Conservation (phyloP, 1,140 invertebrate genomes). For the Pseudomyrmex cubaensis region DNA sequence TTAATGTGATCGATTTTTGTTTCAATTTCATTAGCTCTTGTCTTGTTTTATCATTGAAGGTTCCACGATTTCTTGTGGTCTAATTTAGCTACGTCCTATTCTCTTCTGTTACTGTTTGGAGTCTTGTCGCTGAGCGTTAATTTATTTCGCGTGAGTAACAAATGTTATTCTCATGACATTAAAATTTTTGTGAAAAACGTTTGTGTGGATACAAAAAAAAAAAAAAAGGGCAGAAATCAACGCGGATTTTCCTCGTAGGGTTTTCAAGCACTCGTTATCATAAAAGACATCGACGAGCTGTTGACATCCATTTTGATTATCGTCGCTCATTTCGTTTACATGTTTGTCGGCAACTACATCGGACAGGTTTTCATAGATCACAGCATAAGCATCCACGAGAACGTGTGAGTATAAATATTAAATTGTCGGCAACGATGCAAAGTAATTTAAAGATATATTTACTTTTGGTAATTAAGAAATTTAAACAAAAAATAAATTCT, state of each 20-base stretch:
- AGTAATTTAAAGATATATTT: no score
- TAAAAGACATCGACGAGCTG: background rate
- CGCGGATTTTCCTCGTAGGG: background rate
- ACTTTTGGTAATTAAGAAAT: no score
- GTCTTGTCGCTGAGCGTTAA: background rate
- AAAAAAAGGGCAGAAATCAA: no score
- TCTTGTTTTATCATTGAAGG: constrained; percentile 9
- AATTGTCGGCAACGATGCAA: no score
- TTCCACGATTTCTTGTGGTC: background rate
- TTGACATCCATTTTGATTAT: background rate
- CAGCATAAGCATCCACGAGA: background rate
- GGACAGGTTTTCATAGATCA: constrained; percentile 9
- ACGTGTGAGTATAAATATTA: constrained; percentile 8
- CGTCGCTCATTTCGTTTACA: background rate
- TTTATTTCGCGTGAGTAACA: constrained; percentile 26
- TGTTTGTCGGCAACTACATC: constrained; percentile 6
- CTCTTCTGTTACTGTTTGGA: background rate
- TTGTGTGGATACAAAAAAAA: background rate
- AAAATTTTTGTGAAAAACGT: no score
- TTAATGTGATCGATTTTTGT: background rate
- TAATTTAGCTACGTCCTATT: background rate
- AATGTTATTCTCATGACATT: background rate
- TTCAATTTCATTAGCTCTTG: background rate
- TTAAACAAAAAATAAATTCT: background rate
- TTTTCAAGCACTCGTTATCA: background rate